A percentile compares a stretch with the other conserved stretches of the same genome.
Conservation (phyloP, 2,888 invertebrate species). For the Ctena decussata region DNA sequence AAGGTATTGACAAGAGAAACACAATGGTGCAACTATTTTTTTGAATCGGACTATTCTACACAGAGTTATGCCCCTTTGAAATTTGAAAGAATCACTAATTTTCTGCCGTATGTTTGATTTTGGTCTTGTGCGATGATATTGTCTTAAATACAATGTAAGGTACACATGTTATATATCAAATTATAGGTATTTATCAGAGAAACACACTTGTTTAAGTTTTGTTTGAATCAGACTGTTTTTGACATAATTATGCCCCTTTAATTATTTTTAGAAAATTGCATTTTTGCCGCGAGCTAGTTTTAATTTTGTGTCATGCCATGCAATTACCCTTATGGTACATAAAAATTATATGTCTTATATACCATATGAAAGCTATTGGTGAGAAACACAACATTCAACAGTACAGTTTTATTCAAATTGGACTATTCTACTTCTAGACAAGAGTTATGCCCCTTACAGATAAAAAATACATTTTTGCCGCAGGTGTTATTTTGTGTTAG, state of each 20-base stretch:
- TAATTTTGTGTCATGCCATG: neutral
- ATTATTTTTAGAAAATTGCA: neutral
- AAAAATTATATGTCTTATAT: too few relatives aligned
- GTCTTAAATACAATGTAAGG: neutral
- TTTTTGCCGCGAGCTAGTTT: neutral
- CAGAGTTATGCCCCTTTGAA: constrained; percentile 3
- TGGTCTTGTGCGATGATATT: neutral
- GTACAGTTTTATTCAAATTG: too few relatives aligned
- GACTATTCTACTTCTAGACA: too few relatives aligned
- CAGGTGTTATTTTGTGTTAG: too few relatives aligned
- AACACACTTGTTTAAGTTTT: neutral
- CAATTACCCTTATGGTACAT: too few relatives aligned
- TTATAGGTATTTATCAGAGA: neutral
- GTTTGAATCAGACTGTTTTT: neutral
- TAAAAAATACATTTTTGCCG: too few relatives aligned
- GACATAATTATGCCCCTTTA: neutral
- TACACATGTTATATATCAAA: neutral
- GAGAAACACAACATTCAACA: too few relatives aligned
- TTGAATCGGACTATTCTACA: neutral
- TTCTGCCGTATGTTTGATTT: neutral
- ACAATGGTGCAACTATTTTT: constrained; percentile 1
- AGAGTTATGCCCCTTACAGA: too few relatives aligned
- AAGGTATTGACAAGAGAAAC: neutral
- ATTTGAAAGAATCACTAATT: neutral
- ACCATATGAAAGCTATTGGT: too few relatives aligned